Evolutionary conservation across 2,113 vertebrate species (phyloP).

Genomic region (Mobula hypostoma): DNA sequence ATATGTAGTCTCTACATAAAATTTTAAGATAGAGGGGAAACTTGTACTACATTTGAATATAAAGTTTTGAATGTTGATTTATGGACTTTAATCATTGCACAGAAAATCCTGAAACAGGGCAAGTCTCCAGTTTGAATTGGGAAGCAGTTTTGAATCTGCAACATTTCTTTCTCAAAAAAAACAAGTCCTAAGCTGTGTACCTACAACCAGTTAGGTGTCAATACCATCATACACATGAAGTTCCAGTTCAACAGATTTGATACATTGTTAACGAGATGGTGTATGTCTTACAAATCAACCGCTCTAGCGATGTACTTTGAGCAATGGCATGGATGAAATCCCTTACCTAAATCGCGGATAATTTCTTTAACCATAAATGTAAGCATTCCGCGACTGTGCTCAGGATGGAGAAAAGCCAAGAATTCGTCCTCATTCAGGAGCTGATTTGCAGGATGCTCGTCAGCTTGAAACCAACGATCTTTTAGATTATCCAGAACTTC

Average conservation of each 20-base stretch:
- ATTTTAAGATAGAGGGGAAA: no score
- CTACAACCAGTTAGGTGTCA: neutral
- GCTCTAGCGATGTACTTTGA: neutral
- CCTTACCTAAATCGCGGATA: conserved; percentile 76
- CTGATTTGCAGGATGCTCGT: conserved; percentile 78
- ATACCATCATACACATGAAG: neutral
- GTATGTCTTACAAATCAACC: neutral
- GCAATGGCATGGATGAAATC: neutral
- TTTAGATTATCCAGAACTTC: conserved; percentile 90
- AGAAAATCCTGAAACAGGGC: no score
- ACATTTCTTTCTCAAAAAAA: no score
- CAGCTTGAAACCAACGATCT: conserved; percentile 94
- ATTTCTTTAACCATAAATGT: conserved; percentile 96
- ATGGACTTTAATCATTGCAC: no score
- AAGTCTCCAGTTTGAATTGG: no score
- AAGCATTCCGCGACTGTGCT: conserved; percentile 90
- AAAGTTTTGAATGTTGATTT: no score
- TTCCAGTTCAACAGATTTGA: neutral
- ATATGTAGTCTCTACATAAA: no score
- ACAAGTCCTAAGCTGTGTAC: neutral
- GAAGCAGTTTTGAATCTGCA: no score
- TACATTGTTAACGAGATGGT: neutral
- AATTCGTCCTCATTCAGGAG: conserved; percentile 84
- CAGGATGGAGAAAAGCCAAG: conserved; percentile 86
- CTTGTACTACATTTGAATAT: no score